Percentiles rank a stretch among this genome's conserved stretches.
Conservation (phyloP, 2,113 vertebrate genomes). For the Mobula birostris region DNA sequence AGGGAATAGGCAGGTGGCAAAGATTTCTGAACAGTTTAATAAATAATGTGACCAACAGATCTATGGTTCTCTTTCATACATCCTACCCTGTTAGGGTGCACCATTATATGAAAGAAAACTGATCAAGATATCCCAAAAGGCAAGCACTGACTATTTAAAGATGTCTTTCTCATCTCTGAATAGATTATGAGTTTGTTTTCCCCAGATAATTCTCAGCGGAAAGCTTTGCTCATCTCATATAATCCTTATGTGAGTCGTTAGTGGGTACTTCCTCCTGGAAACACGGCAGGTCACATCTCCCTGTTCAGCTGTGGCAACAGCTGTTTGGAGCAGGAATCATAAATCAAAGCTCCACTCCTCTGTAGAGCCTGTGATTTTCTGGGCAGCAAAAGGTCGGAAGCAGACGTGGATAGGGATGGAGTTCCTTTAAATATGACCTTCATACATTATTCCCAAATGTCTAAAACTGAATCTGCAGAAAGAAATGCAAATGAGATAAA, state of each 20-base stretch:
- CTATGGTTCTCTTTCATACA: slow-evolving; percentile 18
- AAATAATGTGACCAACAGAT: slow-evolving; percentile 34
- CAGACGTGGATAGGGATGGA: slow-evolving; percentile 42
- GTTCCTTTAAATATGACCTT: slow-evolving; percentile 48
- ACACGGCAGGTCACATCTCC: slow-evolving; percentile 38
- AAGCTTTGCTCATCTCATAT: slow-evolving; percentile 20
- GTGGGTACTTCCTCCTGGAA: background rate
- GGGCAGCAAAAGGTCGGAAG: slow-evolving; percentile 40
- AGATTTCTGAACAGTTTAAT: slow-evolving; percentile 33
- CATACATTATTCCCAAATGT: slow-evolving; percentile 41
- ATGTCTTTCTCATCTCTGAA: background rate
- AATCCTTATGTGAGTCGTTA: background rate
- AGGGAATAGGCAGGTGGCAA: slow-evolving; percentile 18
- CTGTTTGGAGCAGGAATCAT: slow-evolving; percentile 40
- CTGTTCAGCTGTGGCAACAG: slow-evolving; percentile 29
- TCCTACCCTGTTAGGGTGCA: background rate
- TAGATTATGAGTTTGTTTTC: slow-evolving; percentile 24
- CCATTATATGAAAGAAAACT: slow-evolving; percentile 20
- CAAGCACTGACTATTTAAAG: background rate
- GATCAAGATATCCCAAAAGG: slow-evolving; percentile 32
- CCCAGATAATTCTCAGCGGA: slow-evolving; percentile 22
- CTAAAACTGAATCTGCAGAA: slow-evolving; percentile 42
- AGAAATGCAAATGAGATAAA: slow-evolving; percentile 46
- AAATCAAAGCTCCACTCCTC: slow-evolving; percentile 47
- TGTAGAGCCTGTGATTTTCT: slow-evolving; percentile 38